Conservation (phyloP, 2,888 invertebrate genomes). For the Anarsia innoxiella region DNA sequence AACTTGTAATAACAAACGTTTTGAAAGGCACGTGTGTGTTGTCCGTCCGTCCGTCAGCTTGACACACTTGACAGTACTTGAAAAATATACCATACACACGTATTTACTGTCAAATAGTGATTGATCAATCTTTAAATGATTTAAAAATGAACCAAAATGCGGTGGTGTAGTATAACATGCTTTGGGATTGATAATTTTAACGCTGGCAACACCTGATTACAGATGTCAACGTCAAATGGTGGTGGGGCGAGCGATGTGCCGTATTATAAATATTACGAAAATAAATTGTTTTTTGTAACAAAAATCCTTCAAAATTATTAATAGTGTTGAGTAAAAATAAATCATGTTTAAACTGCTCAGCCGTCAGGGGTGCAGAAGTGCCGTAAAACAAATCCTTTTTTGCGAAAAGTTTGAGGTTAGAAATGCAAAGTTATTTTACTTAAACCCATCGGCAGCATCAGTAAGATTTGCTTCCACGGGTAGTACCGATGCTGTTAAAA, state of each 20-base stretch:
- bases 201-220: too few species aligned
- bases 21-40: too few species aligned
- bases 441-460: conserved; percentile 52
- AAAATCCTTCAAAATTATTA: background rate
- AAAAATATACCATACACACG: too few species aligned
- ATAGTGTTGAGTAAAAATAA: background rate
- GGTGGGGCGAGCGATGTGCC: conserved; percentile 35
- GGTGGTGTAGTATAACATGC: too few species aligned
- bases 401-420: conserved; percentile 67
- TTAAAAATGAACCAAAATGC: too few species aligned
- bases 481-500: conserved; percentile 40
- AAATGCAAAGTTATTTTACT: conserved; percentile 57
- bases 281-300: conserved; percentile 13
- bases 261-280: conserved; percentile 27
- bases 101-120: too few species aligned
- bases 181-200: too few species aligned
- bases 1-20: too few species aligned
- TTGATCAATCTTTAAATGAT: too few species aligned
- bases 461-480: conserved; percentile 54
- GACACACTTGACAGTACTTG: too few species aligned
- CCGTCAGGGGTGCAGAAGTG: conserved; percentile 55
- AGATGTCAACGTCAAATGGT: conserved; percentile 31
- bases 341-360: conserved; percentile 63
- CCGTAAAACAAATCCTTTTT: conserved; percentile 45
- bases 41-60: too few species aligned